A percentile compares a stretch with the other conserved stretches of the same genome.
These are phyloP conservation scores for Clarias fuscus DNA, from an alignment of 2,797 vertebrate species.

Conservation along the genomic window DNA sequence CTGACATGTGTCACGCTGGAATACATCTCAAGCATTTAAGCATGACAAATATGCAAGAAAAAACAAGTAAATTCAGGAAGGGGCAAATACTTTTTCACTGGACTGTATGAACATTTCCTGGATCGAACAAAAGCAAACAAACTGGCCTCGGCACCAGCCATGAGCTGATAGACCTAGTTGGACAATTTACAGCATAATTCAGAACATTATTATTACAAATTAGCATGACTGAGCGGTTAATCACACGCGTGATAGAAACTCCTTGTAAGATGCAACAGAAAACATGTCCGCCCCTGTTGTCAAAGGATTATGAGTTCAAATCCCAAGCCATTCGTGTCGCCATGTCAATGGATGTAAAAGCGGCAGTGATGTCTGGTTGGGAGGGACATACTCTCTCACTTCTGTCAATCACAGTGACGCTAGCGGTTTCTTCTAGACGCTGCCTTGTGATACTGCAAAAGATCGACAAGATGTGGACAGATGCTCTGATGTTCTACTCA, in stretches of 20 bases:
- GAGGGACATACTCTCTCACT: neutral
- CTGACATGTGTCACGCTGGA: too few relatives aligned
- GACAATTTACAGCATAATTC: neutral
- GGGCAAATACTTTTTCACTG: too few relatives aligned
- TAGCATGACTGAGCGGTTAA: neutral
- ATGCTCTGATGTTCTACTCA: neutral
- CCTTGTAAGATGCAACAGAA: neutral
- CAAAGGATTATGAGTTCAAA: neutral
- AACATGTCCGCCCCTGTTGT: neutral
- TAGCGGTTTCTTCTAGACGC: neutral
- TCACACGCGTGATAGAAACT: neutral
- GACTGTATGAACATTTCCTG: too few relatives aligned
- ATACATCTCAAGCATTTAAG: too few relatives aligned
- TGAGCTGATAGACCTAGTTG: neutral
- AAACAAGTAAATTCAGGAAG: too few relatives aligned
- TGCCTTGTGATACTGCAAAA: neutral
- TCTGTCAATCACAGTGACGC: neutral
- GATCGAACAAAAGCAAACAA: neutral
- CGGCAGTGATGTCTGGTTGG: neutral
- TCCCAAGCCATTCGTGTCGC: neutral
- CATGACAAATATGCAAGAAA: too few relatives aligned
- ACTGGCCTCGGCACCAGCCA: neutral
- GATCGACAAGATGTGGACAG: too few relatives aligned
- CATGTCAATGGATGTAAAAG: neutral
- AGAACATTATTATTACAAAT: neutral